phyloP scores from a whole-genome alignment of 2,888 invertebrate genomes.

The Phyto melanocephala region DNA sequence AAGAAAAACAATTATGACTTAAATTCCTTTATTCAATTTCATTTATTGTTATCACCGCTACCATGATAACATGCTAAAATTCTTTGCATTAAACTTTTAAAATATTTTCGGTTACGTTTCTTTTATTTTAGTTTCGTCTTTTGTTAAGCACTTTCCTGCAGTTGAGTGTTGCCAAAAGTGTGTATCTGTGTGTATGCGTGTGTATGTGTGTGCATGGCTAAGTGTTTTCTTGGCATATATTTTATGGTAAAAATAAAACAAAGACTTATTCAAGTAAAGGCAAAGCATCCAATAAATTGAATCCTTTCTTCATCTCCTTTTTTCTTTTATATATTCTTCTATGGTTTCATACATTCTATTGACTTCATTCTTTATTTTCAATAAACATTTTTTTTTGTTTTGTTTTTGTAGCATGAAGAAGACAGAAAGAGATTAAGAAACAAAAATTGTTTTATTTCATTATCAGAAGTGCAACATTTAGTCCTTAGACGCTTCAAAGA shows the following conservation, averaged over 20 bases:
- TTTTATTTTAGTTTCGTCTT: not conserved
- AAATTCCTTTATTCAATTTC: slow-evolving; percentile 22
- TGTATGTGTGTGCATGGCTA: not conserved
- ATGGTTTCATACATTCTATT: not conserved
- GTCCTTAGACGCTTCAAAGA: not conserved
- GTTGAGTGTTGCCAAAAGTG: not conserved
- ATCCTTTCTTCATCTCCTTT: not conserved
- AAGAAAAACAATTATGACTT: slow-evolving; percentile 33
- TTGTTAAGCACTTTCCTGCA: not conserved
- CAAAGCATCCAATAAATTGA: not conserved
- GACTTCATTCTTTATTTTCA: slow-evolving; percentile 5
- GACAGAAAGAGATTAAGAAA: not conserved
- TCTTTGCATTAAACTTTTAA: slow-evolving; percentile 19
- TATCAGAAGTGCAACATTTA: not conserved
- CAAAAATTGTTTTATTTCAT: not conserved
- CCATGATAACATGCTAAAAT: not conserved
- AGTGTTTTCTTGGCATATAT: slow-evolving; percentile 30
- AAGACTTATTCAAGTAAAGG: not conserved
- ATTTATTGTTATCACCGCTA: slow-evolving; percentile 5
- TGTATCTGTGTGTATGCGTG: not conserved
- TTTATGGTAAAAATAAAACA: not conserved
- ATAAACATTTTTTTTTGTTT: slow-evolving; percentile 6
- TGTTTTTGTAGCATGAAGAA: not conserved
- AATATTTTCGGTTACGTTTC: slow-evolving; percentile 38
- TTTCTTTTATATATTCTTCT: not conserved